phyloP scores from a whole-genome alignment of 1,140 invertebrate species.

The Chlorops oryzae region DNA sequence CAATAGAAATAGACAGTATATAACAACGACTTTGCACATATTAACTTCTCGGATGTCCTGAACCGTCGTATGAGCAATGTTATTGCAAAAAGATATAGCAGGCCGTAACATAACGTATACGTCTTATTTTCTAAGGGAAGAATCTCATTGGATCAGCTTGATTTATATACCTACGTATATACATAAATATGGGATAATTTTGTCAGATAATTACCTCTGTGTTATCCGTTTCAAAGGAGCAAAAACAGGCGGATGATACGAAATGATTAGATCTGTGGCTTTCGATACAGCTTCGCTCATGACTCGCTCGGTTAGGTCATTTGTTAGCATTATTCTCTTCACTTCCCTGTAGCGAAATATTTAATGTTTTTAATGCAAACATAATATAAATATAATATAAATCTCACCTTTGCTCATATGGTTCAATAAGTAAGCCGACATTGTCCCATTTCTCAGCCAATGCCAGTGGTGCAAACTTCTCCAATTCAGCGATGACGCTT shows the following conservation, averaged over 20 bases:
- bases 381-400: background rate
- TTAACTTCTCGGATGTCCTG: no score
- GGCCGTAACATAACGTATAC: no score
- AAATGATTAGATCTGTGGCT: slow-evolving; percentile 74
- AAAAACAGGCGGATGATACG: slow-evolving; percentile 96
- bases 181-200: slow-evolving; percentile 7
- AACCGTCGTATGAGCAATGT: no score
- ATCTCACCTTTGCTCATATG: slow-evolving; percentile 54
- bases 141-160: no score
- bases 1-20: no score
- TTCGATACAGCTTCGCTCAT: slow-evolving; percentile 72
- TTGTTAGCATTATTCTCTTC: slow-evolving; percentile 77
- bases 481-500: slow-evolving; percentile 58
- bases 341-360: slow-evolving; percentile 48
- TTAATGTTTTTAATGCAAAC: background rate
- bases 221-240: slow-evolving; percentile 72
- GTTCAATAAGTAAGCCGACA: slow-evolving; percentile 85
- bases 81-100: no score
- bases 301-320: slow-evolving; percentile 87
- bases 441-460: slow-evolving; percentile 91
- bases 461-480: slow-evolving; percentile 63
- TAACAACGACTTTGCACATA: no score
- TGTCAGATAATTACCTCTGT: slow-evolving; percentile 60
- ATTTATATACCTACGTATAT: slow-evolving; percentile 9
- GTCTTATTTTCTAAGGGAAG: no score